Conservation (phyloP, 2,113 vertebrate species). For the Cottus gobio region DNA sequence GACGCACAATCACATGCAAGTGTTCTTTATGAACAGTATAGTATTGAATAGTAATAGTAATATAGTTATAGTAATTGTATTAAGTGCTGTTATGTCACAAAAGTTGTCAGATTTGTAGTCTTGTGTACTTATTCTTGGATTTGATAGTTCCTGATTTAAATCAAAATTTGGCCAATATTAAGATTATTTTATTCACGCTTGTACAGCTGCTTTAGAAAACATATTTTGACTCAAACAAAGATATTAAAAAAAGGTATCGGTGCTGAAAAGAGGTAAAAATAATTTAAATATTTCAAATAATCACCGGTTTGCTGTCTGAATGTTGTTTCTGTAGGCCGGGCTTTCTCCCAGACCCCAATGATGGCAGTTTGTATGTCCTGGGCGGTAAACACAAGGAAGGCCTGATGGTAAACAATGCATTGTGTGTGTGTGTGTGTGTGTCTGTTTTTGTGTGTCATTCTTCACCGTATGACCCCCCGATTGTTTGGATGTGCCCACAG, state of each 20-base stretch:
- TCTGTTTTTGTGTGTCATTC: conserved; percentile 19
- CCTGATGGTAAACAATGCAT: conserved; percentile 88
- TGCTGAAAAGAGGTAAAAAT: background rate
- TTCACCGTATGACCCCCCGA: background rate
- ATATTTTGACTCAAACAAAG: background rate
- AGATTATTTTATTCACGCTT: background rate
- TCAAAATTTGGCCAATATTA: background rate
- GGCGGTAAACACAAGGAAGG: conserved; percentile 93
- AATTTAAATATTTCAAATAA: background rate
- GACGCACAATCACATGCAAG: background rate
- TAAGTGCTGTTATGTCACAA: background rate
- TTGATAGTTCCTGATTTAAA: background rate
- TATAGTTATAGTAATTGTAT: too few species aligned
- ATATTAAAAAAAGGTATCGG: background rate
- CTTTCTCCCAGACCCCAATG: conserved; percentile 95
- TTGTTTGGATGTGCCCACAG: conserved; percentile 76
- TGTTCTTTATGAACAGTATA: background rate
- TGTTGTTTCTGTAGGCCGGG: conserved; percentile 85
- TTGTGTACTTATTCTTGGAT: background rate
- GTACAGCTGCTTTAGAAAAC: background rate
- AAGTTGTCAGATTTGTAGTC: background rate
- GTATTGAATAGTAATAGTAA: too few species aligned
- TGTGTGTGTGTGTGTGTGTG: conserved; percentile 13
- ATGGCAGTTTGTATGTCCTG: conserved; percentile 94
- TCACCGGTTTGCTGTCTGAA: background rate